Base-by-base conservation (phyloP, 2,797 vertebrate genomes). In the Sternotherus odoratus region DNA sequence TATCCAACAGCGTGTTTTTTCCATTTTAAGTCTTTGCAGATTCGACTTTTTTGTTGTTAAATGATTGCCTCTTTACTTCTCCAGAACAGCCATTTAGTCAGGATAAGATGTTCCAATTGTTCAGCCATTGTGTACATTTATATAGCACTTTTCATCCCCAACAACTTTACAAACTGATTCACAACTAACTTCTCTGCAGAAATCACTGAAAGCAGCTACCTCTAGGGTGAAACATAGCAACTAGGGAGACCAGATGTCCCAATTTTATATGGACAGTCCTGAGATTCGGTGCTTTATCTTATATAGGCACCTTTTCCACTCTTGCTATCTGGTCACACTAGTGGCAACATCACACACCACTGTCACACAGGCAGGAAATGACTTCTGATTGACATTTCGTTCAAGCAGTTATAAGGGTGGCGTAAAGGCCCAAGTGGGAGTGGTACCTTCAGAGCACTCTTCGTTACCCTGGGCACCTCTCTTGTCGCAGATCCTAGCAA, bases 401-500 rank as follows among this genome's bases (percentile, higher is more conserved):
- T 79, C 28, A 60, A 79, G 89, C 19, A 2, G 8, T 56, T 33
- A 0, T 63, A 83, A 91, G 60, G 3, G 57, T 69, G 0, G 0
- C 2, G 13, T 66, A 51, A 72, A 82, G 60, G 60, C 17, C 60
- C 33, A n/a, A n/a, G 33, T 3, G 2, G 60, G 17, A 36, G 60
- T 36, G 60, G n/a, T n/a, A 66, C 4, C 60, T 66, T 63, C 33
- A n/a, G 15, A 4, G 26, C 28, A 77, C 4, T 63, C 57, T 83
- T 12, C 13, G 1, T 1, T n/a, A 28, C 12, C 49, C 23, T 43
- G 8, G 57, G 63, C 30, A 16, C 28, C 5, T 13, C 5, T 82
- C 1, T 0, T 28, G 39, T 69, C 19, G 24, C 49, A 39, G n/a
- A 15, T 69, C 8, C 46, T 30, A 28, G 24, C 11, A 49, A 16